Percentiles rank a stretch among this genome's conserved stretches.
phyloP scores from a whole-genome alignment of 1,140 invertebrate genomes.

The Penaeus japonicus region DNA sequence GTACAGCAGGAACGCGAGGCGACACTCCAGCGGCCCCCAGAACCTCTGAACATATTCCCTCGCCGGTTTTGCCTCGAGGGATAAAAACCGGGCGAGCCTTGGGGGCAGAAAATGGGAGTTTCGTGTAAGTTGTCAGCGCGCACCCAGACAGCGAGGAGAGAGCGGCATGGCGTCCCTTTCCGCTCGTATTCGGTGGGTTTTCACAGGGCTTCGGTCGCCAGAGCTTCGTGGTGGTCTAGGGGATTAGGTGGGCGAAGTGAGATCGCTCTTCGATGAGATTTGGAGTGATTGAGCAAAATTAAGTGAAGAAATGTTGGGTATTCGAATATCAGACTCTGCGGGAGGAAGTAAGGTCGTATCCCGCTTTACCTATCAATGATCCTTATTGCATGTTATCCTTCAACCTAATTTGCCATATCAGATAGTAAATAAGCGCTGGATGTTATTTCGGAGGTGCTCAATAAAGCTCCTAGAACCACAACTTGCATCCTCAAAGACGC shows the following conservation, averaged over 20 bases:
- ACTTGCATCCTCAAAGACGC: constrained; percentile 29
- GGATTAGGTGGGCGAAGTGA: constrained; percentile 46
- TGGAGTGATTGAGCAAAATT: constrained; percentile 58
- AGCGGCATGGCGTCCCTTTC: background rate
- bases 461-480: constrained; percentile 48
- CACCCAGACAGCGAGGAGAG: constrained; percentile 47
- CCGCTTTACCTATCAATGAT: constrained; percentile 26
- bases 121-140: constrained; percentile 57
- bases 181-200: constrained; percentile 32
- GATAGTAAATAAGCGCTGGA: constrained; percentile 51
- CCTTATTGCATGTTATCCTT: constrained; percentile 54
- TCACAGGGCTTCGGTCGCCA: constrained; percentile 38
- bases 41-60: constrained; percentile 51
- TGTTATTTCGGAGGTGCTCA: constrained; percentile 57
- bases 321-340: constrained; percentile 50
- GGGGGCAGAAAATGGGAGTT: constrained; percentile 59
- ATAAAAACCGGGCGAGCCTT: constrained; percentile 53
- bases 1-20: background rate
- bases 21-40: constrained; percentile 36
- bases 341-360: constrained; percentile 45
- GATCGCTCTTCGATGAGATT: constrained; percentile 57
- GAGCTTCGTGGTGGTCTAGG: background rate
- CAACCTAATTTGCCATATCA: constrained; percentile 52
- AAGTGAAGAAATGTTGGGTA: constrained; percentile 58
- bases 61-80: constrained; percentile 54